Evolutionary conservation across 2,888 invertebrate species (phyloP).

Genomic region (Cryptosula pallasiana): DNA sequence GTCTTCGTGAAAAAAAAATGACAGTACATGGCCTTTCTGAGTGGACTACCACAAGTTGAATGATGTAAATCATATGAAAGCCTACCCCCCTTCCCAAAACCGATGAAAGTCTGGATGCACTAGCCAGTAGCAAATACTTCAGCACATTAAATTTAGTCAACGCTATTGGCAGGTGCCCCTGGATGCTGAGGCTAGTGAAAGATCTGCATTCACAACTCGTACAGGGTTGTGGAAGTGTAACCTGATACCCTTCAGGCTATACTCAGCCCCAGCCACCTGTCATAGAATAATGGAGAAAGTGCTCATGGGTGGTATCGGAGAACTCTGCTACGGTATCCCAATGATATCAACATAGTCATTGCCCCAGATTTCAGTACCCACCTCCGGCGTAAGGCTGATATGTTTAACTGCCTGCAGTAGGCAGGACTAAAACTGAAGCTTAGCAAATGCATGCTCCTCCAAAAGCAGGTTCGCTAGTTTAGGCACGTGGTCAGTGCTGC

Average conservation of each 20-base stretch:
- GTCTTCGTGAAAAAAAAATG: no score
- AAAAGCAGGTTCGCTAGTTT: neutral
- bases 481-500: constrained; percentile 24
- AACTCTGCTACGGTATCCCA: constrained; percentile 28
- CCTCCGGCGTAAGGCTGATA: constrained; percentile 26
- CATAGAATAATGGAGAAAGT: constrained; percentile 31
- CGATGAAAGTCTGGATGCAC: constrained; percentile 28
- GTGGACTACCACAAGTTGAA: constrained; percentile 26
- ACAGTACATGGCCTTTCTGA: constrained; percentile 20
- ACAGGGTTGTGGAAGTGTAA: neutral
- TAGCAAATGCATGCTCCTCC: constrained; percentile 31
- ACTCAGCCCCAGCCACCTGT: constrained; percentile 28
- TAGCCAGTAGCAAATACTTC: constrained; percentile 31
- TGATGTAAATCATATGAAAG: constrained; percentile 22
- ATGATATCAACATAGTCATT: constrained; percentile 32
- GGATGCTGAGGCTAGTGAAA: constrained; percentile 28
- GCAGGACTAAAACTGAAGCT: constrained; percentile 32
- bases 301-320: constrained; percentile 19
- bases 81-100: constrained; percentile 24
- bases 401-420: constrained; percentile 30
- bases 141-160: constrained; percentile 30
- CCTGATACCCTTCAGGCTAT: neutral
- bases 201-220: constrained; percentile 30
- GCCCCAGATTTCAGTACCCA: constrained; percentile 28
- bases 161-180: constrained; percentile 34